Evolutionary conservation across 2,113 vertebrate species (phyloP).

Genomic region (Lycaon pictus): DNA sequence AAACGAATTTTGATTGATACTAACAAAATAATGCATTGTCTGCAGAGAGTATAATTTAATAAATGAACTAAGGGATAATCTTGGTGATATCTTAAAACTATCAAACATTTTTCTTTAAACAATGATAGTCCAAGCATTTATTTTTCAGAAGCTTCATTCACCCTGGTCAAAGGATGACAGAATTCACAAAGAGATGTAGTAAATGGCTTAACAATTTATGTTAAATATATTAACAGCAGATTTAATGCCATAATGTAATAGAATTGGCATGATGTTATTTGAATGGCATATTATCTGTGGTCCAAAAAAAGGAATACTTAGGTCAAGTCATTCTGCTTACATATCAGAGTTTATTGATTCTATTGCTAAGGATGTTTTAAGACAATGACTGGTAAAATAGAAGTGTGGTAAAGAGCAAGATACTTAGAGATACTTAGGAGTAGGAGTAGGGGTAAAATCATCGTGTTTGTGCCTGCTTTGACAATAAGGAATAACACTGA

Average conservation of each 20-base stretch:
- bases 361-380: not conserved
- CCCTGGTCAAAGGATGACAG: not conserved
- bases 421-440: not conserved
- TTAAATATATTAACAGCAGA: not conserved
- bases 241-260: not conserved
- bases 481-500: not conserved
- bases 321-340: not conserved
- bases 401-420: not conserved
- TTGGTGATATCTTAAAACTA: not conserved
- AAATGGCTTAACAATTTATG: not conserved
- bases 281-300: not conserved
- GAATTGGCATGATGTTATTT: not conserved
- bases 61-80: not conserved
- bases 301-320: not conserved
- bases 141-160: conserved; percentile 22
- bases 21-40: not conserved
- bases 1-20: not conserved
- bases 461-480: not conserved
- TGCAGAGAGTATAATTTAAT: not conserved
- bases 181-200: not conserved
- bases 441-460: not conserved
- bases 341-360: not conserved
- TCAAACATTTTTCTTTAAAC: conserved; percentile 29
- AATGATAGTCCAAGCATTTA: not conserved
- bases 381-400: not conserved